A percentile compares a stretch with the other conserved stretches of the same genome.
These are phyloP conservation scores for Coreius guichenoti DNA, from an alignment of 2,797 vertebrate genomes.

Conservation along the genomic window DNA sequence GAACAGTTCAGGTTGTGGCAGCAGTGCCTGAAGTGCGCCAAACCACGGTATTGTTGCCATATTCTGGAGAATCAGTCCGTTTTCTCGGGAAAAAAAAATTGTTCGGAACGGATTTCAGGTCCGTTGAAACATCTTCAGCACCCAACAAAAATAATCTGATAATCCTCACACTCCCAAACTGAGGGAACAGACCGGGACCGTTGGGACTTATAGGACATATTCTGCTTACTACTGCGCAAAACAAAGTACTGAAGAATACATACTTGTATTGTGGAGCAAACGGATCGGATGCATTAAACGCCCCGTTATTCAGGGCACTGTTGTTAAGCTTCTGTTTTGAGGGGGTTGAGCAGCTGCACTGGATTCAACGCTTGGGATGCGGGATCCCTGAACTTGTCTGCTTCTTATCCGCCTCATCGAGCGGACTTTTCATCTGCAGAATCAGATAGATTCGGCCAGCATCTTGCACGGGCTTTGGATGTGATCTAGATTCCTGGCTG, in stretches of 20 bases:
- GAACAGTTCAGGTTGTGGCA: slow-evolving; percentile 65
- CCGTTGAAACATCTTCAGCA: slow-evolving; percentile 34
- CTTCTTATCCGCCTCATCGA: slow-evolving; percentile 22
- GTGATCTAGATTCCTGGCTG: slow-evolving; percentile 32
- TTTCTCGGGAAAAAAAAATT: not conserved
- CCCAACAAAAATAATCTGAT: slow-evolving; percentile 31
- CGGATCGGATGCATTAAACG: slow-evolving; percentile 32
- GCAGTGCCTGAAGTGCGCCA: slow-evolving; percentile 33
- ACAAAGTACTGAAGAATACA: slow-evolving; percentile 36
- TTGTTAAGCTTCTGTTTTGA: slow-evolving; percentile 46
- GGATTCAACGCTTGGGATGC: slow-evolving; percentile 72
- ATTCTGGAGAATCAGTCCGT: slow-evolving; percentile 6
- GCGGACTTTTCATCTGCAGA: slow-evolving; percentile 32
- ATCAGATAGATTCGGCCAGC: slow-evolving; percentile 15
- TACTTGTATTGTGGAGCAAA: slow-evolving; percentile 35
- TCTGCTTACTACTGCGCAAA: slow-evolving; percentile 24
- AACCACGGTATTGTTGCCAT: slow-evolving; percentile 31
- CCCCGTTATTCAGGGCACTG: slow-evolving; percentile 52
- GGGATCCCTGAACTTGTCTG: slow-evolving; percentile 46
- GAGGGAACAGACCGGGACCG: slow-evolving; percentile 17
- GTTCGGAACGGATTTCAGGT: slow-evolving; percentile 26
- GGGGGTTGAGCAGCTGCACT: slow-evolving; percentile 62
- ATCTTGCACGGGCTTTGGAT: slow-evolving; percentile 41
- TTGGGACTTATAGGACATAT: slow-evolving; percentile 43
- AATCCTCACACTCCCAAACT: slow-evolving; percentile 42